Evolutionary conservation across 2,797 vertebrate species (phyloP).

Genomic region (Otolemur crassicaudatus): DNA sequence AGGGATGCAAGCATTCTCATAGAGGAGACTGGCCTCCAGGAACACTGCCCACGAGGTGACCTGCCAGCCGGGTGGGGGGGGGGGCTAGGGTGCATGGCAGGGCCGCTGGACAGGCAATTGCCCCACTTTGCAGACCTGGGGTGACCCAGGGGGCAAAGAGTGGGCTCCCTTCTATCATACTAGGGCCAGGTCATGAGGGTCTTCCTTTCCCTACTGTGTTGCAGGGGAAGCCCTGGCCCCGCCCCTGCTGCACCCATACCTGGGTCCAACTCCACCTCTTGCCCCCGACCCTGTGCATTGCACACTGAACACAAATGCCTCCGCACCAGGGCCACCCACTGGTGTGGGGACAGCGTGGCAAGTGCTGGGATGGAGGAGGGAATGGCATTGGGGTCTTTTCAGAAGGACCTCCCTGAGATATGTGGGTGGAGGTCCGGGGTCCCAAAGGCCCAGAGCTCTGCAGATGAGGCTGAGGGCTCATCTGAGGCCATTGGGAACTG

Average conservation of each 20-base stretch:
- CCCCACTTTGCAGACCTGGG: accelerated
- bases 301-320: no score
- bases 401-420: accelerated
- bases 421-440: accelerated
- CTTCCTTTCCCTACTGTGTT: not conserved
- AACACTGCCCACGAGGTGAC: not conserved
- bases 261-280: not conserved
- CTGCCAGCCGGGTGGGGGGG: not conserved
- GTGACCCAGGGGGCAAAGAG: not conserved
- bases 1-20: conserved; percentile 32
- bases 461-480: accelerated
- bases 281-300: accelerated
- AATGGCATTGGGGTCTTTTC: no score
- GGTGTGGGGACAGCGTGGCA: not conserved
- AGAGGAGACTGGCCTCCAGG: conserved; percentile 36
- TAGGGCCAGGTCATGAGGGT: not conserved
- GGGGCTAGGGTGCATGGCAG: accelerated
- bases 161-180: not conserved
- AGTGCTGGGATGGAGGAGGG: accelerated
- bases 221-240: not conserved
- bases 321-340: not conserved
- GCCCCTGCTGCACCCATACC: accelerated
- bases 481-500: not conserved
- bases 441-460: not conserved
- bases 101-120: accelerated